Evolutionary conservation across 2,888 invertebrate genomes (phyloP), one percentile per base, ranked within the genome.

Genomic region (Drosophila borborema): DNA sequence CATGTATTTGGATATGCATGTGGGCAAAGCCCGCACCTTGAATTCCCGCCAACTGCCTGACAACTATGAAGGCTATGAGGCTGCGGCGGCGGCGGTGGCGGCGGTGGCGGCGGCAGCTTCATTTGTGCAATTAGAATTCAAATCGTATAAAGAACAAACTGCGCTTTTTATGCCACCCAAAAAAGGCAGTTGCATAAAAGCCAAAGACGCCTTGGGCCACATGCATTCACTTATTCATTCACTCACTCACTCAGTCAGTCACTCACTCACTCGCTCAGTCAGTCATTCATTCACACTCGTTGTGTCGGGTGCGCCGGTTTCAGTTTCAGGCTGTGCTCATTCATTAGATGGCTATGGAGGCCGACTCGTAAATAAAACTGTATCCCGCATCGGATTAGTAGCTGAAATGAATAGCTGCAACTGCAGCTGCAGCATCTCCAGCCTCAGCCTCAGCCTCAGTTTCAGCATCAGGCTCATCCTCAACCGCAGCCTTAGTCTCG

Each of bases 311-410:
- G 45, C 53, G 48, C 64, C 55, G 56, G 62, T 63, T 68, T 75
- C 75, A 72, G 64, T 64, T 77, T 69, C 84, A 67, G 77, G 54
- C 74, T 59, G 60, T 56, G 58, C 81, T 58, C 80, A 80, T 84
- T 83, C 83, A 82, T 84, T 84, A 82, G 67, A 71, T 73, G 69
- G 75, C 66, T 80, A 72, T 70, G 72, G 73, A 58, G 45, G 63
- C 62, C 65, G 73, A 61, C 74, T 72, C 73, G 79, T 70, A 79
- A 83, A 84, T 84, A 80, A 80, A 80, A 82, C 59, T 53, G 54
- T 66, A 64, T 66, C 84, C 85, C 84, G 80, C 86, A 84, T 81
- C 70, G 78, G 82, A 86, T 86, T 82, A 83, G 77, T 74, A 72
- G 68, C 68, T 64, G 71, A 72, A 86, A 86, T 86, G 86, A 86